Evolutionary conservation across 2,888 invertebrate genomes (phyloP).

Genomic region (Nipponacmea schrenckii): DNA sequence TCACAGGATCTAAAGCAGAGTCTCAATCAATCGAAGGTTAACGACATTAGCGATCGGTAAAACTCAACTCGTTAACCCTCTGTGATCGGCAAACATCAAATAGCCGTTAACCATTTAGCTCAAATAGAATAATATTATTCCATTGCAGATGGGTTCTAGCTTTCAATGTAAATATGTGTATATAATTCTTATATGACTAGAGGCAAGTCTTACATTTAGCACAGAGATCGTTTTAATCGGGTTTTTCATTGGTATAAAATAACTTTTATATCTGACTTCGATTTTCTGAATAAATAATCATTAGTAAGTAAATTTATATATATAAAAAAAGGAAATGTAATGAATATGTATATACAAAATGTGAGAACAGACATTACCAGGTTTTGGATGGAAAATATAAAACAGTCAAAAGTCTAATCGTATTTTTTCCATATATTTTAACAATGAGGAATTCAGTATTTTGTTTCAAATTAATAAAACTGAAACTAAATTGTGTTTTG

Average conservation of each 20-base stretch:
- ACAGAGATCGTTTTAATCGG: neutral
- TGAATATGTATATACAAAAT: too few relatives aligned
- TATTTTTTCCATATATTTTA: too few relatives aligned
- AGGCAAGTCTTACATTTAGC: neutral
- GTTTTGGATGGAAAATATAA: too few relatives aligned
- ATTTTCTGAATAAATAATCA: neutral
- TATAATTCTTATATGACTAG: constrained; percentile 3
- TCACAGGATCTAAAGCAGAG: too few relatives aligned
- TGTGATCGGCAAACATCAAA: constrained; percentile 4
- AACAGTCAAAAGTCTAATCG: too few relatives aligned
- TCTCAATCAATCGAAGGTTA: too few relatives aligned
- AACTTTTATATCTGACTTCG: neutral
- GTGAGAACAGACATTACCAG: too few relatives aligned
- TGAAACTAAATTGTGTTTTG: too few relatives aligned
- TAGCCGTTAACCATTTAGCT: neutral
- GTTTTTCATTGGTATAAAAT: neutral
- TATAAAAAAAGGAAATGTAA: too few relatives aligned
- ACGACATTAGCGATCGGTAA: neutral
- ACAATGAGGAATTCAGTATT: too few relatives aligned
- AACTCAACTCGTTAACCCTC: constrained; percentile 1
- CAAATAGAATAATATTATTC: constrained; percentile 6
- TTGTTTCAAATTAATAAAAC: too few relatives aligned
- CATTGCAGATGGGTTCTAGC: constrained; percentile 5
- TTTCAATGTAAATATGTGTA: constrained; percentile 2
- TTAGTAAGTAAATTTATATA: too few relatives aligned